Evolutionary conservation across 2,797 vertebrate genomes (phyloP).

Genomic region (Cygnus olor): DNA sequence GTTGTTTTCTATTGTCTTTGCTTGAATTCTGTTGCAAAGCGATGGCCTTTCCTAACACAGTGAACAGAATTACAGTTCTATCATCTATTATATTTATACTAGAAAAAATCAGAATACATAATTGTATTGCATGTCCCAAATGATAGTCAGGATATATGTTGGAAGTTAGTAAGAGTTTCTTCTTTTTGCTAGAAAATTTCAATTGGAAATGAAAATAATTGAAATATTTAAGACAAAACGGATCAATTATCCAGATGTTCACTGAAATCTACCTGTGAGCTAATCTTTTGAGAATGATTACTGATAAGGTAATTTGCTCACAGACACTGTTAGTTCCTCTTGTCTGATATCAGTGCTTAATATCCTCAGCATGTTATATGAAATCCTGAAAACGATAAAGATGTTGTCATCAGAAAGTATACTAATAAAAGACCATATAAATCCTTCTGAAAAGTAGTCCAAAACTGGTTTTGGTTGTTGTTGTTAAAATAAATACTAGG

Average conservation of each 20-base stretch:
- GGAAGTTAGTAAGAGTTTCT: not conserved
- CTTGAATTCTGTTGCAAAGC: not conserved
- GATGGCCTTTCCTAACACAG: not conserved
- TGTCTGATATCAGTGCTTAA: slow-evolving; percentile 4
- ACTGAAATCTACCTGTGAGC: not conserved
- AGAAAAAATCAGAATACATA: not conserved
- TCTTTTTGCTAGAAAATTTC: not conserved
- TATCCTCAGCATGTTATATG: not conserved
- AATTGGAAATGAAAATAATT: slow-evolving; percentile 4
- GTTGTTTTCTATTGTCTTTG: not conserved
- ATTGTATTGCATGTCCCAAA: not conserved
- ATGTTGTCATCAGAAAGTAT: not conserved
- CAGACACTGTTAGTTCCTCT: not conserved
- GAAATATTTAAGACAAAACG: not conserved
- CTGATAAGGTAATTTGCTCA: slow-evolving; percentile 9
- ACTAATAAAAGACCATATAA: not conserved
- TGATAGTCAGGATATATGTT: not conserved
- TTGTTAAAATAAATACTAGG: not conserved
- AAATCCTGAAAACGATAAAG: slow-evolving; percentile 19
- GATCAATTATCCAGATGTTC: slow-evolving; percentile 9
- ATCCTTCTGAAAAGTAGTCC: not conserved
- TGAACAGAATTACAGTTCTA: not conserved
- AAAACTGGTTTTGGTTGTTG: not conserved
- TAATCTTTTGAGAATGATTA: slow-evolving; percentile 39
- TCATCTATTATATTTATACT: not conserved